phyloP scores from a whole-genome alignment of 2,888 invertebrate species.

The Lochmaea capreae region DNA sequence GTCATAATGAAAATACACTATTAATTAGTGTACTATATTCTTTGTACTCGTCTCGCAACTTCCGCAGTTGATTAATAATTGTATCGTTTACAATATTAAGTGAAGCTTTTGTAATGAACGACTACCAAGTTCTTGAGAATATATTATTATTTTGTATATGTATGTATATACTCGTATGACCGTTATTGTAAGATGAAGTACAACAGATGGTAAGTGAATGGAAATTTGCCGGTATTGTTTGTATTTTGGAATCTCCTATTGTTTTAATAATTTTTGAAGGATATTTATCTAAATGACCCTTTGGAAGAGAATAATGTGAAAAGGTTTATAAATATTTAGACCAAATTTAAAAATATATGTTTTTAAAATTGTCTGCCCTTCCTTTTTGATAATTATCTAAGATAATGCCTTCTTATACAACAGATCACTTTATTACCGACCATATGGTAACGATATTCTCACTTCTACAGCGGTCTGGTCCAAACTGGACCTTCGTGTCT shows the following conservation, averaged over 20 bases:
- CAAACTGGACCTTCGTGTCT: too few relatives aligned
- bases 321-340: too few relatives aligned
- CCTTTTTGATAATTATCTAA: too few relatives aligned
- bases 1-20: not conserved
- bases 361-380: too few relatives aligned
- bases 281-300: not conserved
- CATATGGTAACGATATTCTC: too few relatives aligned
- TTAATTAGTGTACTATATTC: not conserved
- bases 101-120: slow-evolving; percentile 11
- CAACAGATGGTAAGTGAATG: slow-evolving; percentile 1
- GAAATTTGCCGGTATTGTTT: not conserved
- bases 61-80: slow-evolving; percentile 41
- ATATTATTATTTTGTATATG: slow-evolving; percentile 6
- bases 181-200: not conserved
- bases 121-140: slow-evolving; percentile 2
- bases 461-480: too few relatives aligned
- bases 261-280: slow-evolving; percentile 5
- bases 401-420: too few relatives aligned
- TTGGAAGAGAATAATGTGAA: too few relatives aligned
- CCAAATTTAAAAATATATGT: too few relatives aligned
- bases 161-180: not conserved
- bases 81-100: slow-evolving; percentile 41
- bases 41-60: not conserved
- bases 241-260: not conserved
- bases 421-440: too few relatives aligned